phyloP scores from a whole-genome alignment of 2,797 vertebrate genomes.

The Sciurus vulgaris region DNA sequence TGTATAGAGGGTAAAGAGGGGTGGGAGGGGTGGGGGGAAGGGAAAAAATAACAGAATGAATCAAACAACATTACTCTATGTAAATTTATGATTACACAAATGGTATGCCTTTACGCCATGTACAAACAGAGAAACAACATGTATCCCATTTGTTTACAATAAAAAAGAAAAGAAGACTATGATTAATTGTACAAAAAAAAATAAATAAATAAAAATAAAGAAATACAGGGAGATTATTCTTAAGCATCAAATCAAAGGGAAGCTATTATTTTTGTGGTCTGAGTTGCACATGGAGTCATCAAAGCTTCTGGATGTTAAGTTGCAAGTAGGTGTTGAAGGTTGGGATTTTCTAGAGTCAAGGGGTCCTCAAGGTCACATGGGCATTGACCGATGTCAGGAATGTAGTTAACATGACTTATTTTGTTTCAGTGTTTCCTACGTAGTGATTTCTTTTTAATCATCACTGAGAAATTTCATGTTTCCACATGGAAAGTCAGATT shows the following conservation, averaged over 20 bases:
- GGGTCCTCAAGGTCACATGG: background rate
- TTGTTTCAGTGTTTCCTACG: background rate
- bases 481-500: background rate
- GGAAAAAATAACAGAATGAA: no score
- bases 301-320: background rate
- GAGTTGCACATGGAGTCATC: background rate
- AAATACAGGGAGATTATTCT: background rate
- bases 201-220: no score
- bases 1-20: no score
- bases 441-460: background rate
- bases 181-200: no score
- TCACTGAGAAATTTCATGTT: constrained; percentile 12
- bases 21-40: no score
- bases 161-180: no score
- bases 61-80: no score
- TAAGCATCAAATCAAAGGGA: background rate
- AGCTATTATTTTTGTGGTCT: background rate
- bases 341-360: background rate
- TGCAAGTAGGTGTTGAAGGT: background rate
- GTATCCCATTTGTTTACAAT: no score
- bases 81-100: no score
- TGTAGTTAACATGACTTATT: constrained; percentile 1
- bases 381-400: background rate
- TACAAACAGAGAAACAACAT: no score
- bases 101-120: no score